Conservation (phyloP, 2,888 invertebrate species). For the Chironomus riparius region DNA sequence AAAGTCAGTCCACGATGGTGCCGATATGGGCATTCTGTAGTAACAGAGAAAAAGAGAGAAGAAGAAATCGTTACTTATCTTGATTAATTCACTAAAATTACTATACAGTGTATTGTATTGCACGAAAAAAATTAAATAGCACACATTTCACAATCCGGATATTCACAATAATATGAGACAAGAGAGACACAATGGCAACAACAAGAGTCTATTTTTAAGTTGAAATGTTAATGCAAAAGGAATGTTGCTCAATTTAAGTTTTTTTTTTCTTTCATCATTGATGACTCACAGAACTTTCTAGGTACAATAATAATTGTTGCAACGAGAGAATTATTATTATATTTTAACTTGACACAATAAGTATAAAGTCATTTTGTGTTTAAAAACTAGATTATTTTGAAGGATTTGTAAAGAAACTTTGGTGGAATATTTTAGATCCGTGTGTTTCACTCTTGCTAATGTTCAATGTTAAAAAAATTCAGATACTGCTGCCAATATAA, state of each 20-base stretch:
- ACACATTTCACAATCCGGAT: neutral
- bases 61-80: too few species aligned
- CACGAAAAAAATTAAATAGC: too few species aligned
- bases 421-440: too few species aligned
- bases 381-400: too few species aligned
- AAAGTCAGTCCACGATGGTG: constrained; percentile 96
- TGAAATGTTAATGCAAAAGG: constrained; percentile 2
- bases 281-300: constrained; percentile 22
- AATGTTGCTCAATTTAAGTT: constrained; percentile 9
- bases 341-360: too few species aligned
- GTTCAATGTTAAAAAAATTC: too few species aligned
- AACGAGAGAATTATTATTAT: too few species aligned
- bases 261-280: neutral
- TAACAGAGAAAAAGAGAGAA: too few species aligned
- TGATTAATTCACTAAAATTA: neutral
- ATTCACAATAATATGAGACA: neutral
- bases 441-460: too few species aligned
- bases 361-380: too few species aligned
- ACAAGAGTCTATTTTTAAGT: constrained; percentile 19
- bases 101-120: neutral
- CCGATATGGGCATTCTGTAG: constrained; percentile 88
- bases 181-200: neutral
- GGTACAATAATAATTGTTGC: neutral
- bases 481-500: too few species aligned
- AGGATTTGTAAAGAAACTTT: too few species aligned